phyloP scores from a whole-genome alignment of 2,888 invertebrate genomes.

The Polyploca ridens region DNA sequence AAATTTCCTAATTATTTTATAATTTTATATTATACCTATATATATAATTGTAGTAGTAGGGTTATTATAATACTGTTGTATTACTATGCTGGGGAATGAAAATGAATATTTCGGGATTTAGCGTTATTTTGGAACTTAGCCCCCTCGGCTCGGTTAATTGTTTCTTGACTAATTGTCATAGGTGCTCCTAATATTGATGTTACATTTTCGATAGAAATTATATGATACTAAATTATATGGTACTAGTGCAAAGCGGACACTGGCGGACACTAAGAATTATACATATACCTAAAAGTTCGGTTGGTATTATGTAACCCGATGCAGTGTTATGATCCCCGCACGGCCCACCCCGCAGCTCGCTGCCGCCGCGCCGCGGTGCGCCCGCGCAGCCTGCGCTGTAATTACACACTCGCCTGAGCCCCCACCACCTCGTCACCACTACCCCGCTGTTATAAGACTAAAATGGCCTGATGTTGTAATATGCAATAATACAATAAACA shows the following conservation, averaged over 20 bases:
- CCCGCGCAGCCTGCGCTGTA: conserved; percentile 59
- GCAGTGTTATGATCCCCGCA: conserved; percentile 36
- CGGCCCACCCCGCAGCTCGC: neutral
- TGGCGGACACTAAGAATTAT: neutral
- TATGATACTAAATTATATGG: conserved; percentile 53
- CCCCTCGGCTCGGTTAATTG: too few species aligned
- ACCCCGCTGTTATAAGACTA: conserved; percentile 21
- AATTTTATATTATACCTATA: too few species aligned
- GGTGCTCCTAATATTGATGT: conserved; percentile 24
- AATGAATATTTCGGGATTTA: too few species aligned
- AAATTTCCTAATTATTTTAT: too few species aligned
- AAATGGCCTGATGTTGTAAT: conserved; percentile 18
- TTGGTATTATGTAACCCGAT: conserved; percentile 71
- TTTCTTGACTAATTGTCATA: conserved; percentile 25
- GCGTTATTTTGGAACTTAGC: too few species aligned
- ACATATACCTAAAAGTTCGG: conserved; percentile 35
- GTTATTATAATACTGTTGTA: too few species aligned
- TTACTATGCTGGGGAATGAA: too few species aligned
- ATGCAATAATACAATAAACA: conserved; percentile 3
- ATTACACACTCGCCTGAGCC: conserved; percentile 60
- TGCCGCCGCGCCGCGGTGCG: conserved; percentile 25
- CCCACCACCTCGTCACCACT: conserved; percentile 29
- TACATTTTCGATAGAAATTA: conserved; percentile 54
- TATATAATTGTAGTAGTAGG: too few species aligned
- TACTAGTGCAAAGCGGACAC: conserved; percentile 23